Evolutionary conservation across 2,888 invertebrate species (phyloP), one percentile per base, ranked within the genome.

Genomic region (Philaethria dido): DNA sequence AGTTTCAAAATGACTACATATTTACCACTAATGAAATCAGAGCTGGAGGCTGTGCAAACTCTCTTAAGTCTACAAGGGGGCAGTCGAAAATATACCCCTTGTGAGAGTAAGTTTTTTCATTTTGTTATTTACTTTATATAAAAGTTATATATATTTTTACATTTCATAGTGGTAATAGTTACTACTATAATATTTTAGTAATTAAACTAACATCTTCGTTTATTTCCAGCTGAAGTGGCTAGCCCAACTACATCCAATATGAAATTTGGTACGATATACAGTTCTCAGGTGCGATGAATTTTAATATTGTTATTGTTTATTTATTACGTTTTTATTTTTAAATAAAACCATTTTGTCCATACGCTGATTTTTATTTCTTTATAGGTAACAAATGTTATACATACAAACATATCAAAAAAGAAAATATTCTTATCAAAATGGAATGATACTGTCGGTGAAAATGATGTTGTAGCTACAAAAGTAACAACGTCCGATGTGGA

Each of bases 1-100:
- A 33, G 16, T 9, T 25, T 16, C 16, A 33, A 52, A 29, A 52
- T 52, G 52, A 52, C 52, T 29, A 16, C 52, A 4, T 45, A 45
- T 16, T 29, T 52, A 8, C n/a, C 25, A 29, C 16, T 52, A 8
- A 29, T 29, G 52, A 22, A 13, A 16, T 22, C 52, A 16, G 52
- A 52, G 29, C 8, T 52, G 29, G 29, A 52, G 8, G 52, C 52
- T 25, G 52, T 16, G 6, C 29, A 52, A n/a, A 16, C 52, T 2
- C 16, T 52, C 8, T 52, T 52, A 52, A 16, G n/a, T 14, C 9
- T 52, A 2, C 52, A 52, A 16, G 52, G 13, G 8, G 29, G 22
- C 22, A n/a, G 14, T 47, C 11, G 29, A 9, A 16, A 29, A n/a
- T 29, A 16, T 29, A 8, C 4, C 8, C n/a, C 25, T 29, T n/a